These are phyloP conservation scores for Aphrophora alni DNA, from an alignment of 2,888 invertebrate genomes.

Conservation along the genomic window DNA sequence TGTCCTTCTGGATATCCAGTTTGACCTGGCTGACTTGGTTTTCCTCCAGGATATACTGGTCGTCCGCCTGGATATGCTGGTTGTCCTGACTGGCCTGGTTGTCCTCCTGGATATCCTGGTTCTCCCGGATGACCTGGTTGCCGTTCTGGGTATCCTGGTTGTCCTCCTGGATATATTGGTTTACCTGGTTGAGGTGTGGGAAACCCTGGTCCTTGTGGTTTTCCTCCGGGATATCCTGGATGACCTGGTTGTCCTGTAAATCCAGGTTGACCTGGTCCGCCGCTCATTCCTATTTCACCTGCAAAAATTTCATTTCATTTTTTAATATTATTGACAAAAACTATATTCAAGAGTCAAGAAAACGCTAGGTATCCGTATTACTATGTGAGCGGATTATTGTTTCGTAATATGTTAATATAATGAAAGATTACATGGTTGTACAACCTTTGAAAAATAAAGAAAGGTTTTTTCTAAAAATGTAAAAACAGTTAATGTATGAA, in stretches of 20 bases:
- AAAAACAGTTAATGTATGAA: no score
- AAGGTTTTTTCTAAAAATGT: no score
- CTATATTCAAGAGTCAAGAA: no score
- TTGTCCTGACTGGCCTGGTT: constrained; percentile 50
- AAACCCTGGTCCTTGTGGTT: constrained; percentile 49
- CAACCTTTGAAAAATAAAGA: no score
- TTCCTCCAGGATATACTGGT: constrained; percentile 54
- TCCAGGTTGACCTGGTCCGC: constrained; percentile 36
- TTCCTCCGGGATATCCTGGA: constrained; percentile 49
- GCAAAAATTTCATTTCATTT: no score
- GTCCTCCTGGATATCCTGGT: constrained; percentile 54
- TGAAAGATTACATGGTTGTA: no score
- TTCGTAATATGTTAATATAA: no score
- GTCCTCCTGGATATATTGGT: constrained; percentile 52
- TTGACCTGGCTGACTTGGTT: constrained; percentile 51
- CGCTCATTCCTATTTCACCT: constrained; percentile 54
- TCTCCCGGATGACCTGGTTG: constrained; percentile 40
- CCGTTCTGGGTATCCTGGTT: constrained; percentile 45
- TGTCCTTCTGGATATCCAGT: constrained; percentile 46
- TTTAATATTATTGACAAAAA: no score
- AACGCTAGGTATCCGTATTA: no score
- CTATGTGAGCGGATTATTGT: no score
- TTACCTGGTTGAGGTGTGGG: constrained; percentile 54
- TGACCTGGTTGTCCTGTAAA: constrained; percentile 52
- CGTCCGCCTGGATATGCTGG: constrained; percentile 39